phyloP scores from a whole-genome alignment of 2,888 invertebrate species.

The Tuta absoluta region DNA sequence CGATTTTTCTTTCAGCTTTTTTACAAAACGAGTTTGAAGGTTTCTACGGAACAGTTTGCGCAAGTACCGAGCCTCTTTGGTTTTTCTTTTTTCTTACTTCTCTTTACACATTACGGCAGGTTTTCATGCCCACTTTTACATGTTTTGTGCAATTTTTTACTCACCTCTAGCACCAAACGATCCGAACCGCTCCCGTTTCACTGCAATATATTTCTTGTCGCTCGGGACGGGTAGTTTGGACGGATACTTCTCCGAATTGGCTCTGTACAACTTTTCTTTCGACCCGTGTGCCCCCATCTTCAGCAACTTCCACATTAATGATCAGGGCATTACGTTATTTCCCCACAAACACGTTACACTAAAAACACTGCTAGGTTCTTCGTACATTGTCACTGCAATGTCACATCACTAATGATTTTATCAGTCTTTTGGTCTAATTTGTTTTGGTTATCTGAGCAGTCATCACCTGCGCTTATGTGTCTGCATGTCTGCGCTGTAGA shows the following conservation, averaged over 20 bases:
- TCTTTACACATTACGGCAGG: neutral
- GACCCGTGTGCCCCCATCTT: conserved; percentile 90
- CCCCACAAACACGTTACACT: conserved; percentile 31
- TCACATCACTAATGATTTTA: conserved; percentile 54
- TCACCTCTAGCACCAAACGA: conserved; percentile 86
- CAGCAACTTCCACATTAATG: conserved; percentile 60
- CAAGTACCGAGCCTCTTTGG: too few relatives aligned
- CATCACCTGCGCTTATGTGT: conserved; percentile 27
- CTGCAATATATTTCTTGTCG: conserved; percentile 81
- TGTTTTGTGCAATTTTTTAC: conserved; percentile 33
- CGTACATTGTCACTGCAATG: conserved; percentile 45
- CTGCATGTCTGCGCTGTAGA: conserved; percentile 30
- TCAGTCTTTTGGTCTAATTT: conserved; percentile 24
- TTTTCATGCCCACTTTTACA: neutral
- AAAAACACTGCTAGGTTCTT: conserved; percentile 54
- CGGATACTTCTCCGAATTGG: conserved; percentile 83
- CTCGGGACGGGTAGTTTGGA: conserved; percentile 80
- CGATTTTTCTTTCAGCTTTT: neutral
- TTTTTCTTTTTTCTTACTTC: neutral
- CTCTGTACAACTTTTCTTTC: conserved; percentile 86
- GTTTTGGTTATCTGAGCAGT: conserved; percentile 26
- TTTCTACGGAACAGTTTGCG: too few relatives aligned
- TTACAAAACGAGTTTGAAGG: neutral
- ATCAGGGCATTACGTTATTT: conserved; percentile 55
- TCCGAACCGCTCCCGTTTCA: conserved; percentile 85